Conservation (phyloP, 2,888 invertebrate genomes). For the Scaptomyza reducta region DNA sequence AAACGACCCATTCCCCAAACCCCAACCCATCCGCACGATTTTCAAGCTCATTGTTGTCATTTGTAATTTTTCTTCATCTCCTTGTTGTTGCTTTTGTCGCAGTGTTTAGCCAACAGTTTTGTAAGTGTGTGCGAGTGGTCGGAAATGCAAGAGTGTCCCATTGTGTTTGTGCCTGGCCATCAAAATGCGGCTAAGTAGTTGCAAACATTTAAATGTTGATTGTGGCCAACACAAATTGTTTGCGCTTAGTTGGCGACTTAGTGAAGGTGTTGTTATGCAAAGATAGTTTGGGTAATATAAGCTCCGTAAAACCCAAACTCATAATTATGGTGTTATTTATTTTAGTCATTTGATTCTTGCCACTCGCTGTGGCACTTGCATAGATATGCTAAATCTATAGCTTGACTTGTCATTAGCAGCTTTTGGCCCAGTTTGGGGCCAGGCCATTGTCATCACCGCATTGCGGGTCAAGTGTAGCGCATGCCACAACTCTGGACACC, state of each 20-base stretch:
- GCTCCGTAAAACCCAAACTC: slow-evolving; percentile 1
- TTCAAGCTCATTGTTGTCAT: slow-evolving; percentile 45
- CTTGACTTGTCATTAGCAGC: slow-evolving; percentile 44
- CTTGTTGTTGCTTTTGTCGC: slow-evolving; percentile 27
- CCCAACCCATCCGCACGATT: not conserved
- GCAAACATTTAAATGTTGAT: slow-evolving; percentile 69
- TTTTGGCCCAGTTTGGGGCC: slow-evolving; percentile 24
- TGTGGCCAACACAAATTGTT: slow-evolving; percentile 53
- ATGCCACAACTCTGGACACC: slow-evolving; percentile 59
- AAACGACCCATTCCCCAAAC: not conserved
- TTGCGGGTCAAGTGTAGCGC: slow-evolving; percentile 68
- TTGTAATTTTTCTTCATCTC: slow-evolving; percentile 61
- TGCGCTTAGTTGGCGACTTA: slow-evolving; percentile 21
- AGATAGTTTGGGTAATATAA: not conserved
- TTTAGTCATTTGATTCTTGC: too few species aligned
- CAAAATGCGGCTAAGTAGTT: slow-evolving; percentile 65
- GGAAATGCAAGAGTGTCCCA: slow-evolving; percentile 73
- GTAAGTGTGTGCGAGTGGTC: slow-evolving; percentile 50
- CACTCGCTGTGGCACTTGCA: not conserved
- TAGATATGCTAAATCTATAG: slow-evolving; percentile 23
- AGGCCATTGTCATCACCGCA: slow-evolving; percentile 50
- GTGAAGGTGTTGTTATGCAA: not conserved
- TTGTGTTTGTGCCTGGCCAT: slow-evolving; percentile 54
- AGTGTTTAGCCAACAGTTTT: slow-evolving; percentile 67
- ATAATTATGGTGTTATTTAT: slow-evolving; percentile 33